Percentiles rank a stretch among this genome's conserved stretches.
These are phyloP conservation scores for Drosophila mulleri DNA, from an alignment of 2,888 invertebrate species.

Conservation along the genomic window DNA sequence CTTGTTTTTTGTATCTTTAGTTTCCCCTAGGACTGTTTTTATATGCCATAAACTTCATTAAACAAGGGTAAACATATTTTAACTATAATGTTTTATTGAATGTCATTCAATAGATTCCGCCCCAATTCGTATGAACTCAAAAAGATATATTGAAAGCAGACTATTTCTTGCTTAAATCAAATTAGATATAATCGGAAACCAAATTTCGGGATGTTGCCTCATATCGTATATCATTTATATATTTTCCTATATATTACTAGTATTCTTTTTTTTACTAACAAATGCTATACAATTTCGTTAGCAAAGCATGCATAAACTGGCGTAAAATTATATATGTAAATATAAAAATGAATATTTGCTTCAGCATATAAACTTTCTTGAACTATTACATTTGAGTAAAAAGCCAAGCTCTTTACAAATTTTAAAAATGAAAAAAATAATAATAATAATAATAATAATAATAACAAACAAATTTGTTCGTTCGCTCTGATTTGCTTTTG, in stretches of 20 bases:
- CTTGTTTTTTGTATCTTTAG: not conserved
- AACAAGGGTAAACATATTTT: no score
- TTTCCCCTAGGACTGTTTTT: not conserved
- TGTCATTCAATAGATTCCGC: not conserved
- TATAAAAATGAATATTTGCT: not conserved
- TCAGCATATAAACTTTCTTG: not conserved
- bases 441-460: no score
- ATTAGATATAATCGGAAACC: not conserved
- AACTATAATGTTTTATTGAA: no score
- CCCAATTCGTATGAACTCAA: not conserved
- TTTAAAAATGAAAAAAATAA: not conserved
- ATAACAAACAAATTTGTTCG: not conserved
- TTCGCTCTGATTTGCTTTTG: not conserved
- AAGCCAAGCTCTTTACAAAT: not conserved
- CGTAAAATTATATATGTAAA: not conserved
- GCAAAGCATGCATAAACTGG: not conserved
- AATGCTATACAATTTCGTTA: not conserved
- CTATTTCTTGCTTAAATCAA: not conserved
- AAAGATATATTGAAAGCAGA: not conserved
- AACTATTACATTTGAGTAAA: not conserved
- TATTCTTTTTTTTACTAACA: not conserved
- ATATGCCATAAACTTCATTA: not conserved
- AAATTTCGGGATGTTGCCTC: not conserved
- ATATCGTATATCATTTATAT: not conserved
- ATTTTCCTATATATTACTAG: conserved; percentile 3